Percentiles rank a stretch among this genome's conserved stretches.
Evolutionary conservation across 2,113 vertebrate species (phyloP).

Genomic region (Danionella cerebrum): DNA sequence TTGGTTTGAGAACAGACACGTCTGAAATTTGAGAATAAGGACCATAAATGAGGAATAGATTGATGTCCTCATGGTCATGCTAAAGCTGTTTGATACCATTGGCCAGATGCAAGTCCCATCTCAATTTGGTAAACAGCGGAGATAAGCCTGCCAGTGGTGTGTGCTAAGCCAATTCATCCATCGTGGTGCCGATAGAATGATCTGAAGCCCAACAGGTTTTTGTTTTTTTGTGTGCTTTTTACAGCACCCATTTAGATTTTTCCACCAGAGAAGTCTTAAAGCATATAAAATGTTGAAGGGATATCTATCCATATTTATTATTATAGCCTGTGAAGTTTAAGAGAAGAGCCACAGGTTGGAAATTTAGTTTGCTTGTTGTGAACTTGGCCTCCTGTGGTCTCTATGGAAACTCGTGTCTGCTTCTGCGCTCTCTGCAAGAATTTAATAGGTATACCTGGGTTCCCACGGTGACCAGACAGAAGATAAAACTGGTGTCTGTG

Average conservation of each 20-base stretch:
- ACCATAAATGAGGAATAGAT: conserved; percentile 43
- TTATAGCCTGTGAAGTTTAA: not conserved
- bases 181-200: conserved; percentile 47
- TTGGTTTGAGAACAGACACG: conserved; percentile 21
- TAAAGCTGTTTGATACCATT: conserved; percentile 55
- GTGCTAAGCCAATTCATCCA: conserved; percentile 48
- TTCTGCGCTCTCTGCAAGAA: conserved; percentile 36
- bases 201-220: not conserved
- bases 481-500: conserved; percentile 14
- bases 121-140: conserved; percentile 59
- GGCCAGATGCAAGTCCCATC: conserved; percentile 54
- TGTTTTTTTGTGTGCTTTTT: not conserved
- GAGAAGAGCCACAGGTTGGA: not conserved
- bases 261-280: too few relatives aligned
- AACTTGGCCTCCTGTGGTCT: conserved; percentile 48
- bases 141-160: conserved; percentile 42
- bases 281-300: too few relatives aligned
- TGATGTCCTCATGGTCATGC: conserved; percentile 48
- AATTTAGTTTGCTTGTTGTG: conserved; percentile 36
- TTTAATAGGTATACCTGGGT: conserved; percentile 46
- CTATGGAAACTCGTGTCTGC: conserved; percentile 60
- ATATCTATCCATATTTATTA: too few relatives aligned
- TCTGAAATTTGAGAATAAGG: not conserved
- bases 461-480: conserved; percentile 42
- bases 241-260: too few relatives aligned